Conservation (phyloP, 2,888 invertebrate genomes). For the Scaptomyza tumidula region DNA sequence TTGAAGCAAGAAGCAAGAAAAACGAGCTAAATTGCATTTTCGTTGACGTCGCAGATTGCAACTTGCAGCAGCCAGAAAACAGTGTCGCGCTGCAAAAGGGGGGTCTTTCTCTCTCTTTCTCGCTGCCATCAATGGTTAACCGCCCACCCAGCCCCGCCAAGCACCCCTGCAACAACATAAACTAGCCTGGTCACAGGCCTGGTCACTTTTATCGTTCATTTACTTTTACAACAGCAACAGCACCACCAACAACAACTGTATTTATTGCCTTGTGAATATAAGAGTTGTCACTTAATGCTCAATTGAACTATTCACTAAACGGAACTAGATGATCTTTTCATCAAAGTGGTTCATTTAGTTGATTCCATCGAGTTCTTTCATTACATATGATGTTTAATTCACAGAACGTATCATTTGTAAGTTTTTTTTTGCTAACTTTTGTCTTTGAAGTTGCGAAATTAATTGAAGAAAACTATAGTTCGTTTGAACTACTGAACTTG, state of each 20-base stretch:
- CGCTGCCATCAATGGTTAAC: constrained; percentile 37
- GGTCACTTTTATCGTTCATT: constrained; percentile 78
- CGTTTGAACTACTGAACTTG: background rate
- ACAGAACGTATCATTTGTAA: too few relatives aligned
- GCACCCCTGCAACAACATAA: constrained; percentile 15
- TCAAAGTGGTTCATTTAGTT: background rate
- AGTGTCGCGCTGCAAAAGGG: constrained; percentile 55
- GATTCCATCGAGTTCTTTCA: background rate
- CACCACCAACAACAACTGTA: constrained; percentile 55
- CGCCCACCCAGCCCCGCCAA: constrained; percentile 42
- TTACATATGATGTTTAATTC: background rate
- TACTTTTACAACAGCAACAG: constrained; percentile 72
- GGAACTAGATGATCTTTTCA: background rate
- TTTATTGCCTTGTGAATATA: constrained; percentile 69
- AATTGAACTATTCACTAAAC: too few relatives aligned
- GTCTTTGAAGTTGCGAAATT: too few relatives aligned
- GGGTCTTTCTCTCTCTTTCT: constrained; percentile 17
- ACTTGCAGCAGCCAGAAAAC: constrained; percentile 61
- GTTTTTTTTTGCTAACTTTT: too few relatives aligned
- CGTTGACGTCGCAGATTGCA: constrained; percentile 63
- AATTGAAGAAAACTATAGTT: background rate
- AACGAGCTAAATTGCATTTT: constrained; percentile 80
- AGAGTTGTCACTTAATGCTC: background rate
- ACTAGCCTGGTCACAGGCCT: constrained; percentile 54
- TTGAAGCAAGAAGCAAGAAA: constrained; percentile 77